Evolutionary conservation across 1,140 invertebrate genomes (phyloP).

Genomic region (Lucilia cuprina): DNA sequence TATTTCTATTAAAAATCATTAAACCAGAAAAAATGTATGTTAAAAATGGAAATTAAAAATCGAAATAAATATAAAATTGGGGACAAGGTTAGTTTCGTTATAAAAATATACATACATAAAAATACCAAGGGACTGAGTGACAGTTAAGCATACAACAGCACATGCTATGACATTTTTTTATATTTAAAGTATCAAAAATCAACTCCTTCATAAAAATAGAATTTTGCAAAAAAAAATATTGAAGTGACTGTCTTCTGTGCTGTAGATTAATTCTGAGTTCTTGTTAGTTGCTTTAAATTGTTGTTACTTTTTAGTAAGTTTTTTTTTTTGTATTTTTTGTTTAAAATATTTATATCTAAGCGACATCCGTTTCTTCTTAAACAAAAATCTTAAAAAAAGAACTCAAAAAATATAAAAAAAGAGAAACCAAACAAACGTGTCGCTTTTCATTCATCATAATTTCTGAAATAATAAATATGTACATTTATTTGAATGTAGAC

Average conservation of each 20-base stretch:
- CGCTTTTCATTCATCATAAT: slow-evolving; percentile 35
- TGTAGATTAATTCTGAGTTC: neutral
- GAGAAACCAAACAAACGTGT: slow-evolving; percentile 11
- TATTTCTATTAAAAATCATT: neutral
- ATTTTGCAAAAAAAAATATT: neutral
- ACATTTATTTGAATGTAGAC: neutral
- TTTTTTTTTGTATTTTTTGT: neutral
- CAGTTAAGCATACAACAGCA: neutral
- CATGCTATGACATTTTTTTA: neutral
- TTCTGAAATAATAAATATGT: neutral
- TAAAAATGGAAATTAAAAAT: neutral
- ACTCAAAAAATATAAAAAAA: neutral
- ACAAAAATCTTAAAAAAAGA: neutral
- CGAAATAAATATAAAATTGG: slow-evolving; percentile 7
- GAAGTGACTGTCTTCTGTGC: neutral
- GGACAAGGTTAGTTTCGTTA: slow-evolving; percentile 21
- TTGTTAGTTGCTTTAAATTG: neutral
- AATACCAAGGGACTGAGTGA: neutral
- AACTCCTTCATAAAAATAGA: slow-evolving; percentile 21
- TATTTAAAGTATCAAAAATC: slow-evolving; percentile 26
- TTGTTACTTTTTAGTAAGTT: neutral
- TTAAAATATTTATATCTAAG: slow-evolving; percentile 9
- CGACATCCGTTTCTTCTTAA: slow-evolving; percentile 32
- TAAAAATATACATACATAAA: neutral
- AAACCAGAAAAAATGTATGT: neutral